Base-by-base conservation (phyloP, 2,113 vertebrate species). In the Ranitomeya imitator region DNA sequence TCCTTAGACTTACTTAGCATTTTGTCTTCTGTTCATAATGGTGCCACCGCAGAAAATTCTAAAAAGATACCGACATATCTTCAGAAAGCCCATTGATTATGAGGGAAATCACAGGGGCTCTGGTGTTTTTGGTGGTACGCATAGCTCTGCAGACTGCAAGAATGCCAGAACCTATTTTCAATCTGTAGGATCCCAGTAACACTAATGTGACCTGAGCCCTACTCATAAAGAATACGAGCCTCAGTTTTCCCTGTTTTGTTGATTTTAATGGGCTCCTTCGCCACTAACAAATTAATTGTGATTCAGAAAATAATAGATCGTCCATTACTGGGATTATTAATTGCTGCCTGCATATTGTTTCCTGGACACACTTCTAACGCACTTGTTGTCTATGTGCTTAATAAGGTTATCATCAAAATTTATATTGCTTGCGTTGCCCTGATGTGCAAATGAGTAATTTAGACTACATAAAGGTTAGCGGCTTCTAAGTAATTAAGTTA, bases 321-420 rank as follows among this genome's bases (percentile, higher is more conserved):
- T 19, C 80, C 16, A 18, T n/a, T 65, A n/a, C 61, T 51, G 37
- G n/a, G 31, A n/a, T 67, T 67, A 69, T 52, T n/a, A 69, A 23
- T 83, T 54, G 14, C 69, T 69, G 18, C 31, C 59, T 13, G 55
- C 21, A 77, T 21, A 14, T 85, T 13, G 60, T 78, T 78, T 78
- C n/a, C 61, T 79, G 45, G 74, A 51, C 6, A 0, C 45, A 23
- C 45, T 26, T 59, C 18, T 69, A 81, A 81, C 45, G 21, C 59
- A 81, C 55, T 52, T 54, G 59, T 59, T 83, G 80, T 77, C 51
- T 63, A 57, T 57, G 60, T 76, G 57, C 69, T 77, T 88, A 88
- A 88, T 88, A 83, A 88, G 57, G 86, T 88, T 88, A 88, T 52
- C 80, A 76, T 76, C 69, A 63, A 73, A 82, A 88, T 83, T 83